These are phyloP conservation scores for Poeciliopsis turneri DNA, from an alignment of 2,797 vertebrate genomes.

Conservation along the genomic window DNA sequence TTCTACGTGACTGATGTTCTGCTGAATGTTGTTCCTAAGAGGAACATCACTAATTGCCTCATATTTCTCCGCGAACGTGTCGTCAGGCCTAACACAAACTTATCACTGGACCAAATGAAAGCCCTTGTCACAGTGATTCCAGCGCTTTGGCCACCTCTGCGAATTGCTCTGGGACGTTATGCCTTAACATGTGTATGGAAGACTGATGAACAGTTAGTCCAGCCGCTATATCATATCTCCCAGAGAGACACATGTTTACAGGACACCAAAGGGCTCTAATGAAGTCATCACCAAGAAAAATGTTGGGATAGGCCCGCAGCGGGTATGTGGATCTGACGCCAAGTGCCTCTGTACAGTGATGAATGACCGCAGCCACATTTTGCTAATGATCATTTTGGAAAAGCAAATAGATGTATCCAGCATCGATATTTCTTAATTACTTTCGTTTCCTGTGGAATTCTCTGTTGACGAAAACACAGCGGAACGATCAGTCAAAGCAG, in stretches of 20 bases:
- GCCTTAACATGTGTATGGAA: slow-evolving; percentile 51
- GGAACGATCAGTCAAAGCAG: slow-evolving; percentile 72
- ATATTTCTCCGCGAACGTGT: slow-evolving; percentile 36
- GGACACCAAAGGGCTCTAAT: slow-evolving; percentile 68
- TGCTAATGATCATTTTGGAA: slow-evolving; percentile 78
- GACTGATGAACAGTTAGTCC: slow-evolving; percentile 58
- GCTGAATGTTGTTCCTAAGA: slow-evolving; percentile 37
- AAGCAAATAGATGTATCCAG: slow-evolving; percentile 81
- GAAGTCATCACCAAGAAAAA: slow-evolving; percentile 72
- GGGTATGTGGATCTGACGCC: slow-evolving; percentile 63
- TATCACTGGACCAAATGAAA: slow-evolving; percentile 41
- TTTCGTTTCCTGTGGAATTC: slow-evolving; percentile 78
- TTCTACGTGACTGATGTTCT: slow-evolving; percentile 36
- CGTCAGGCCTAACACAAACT: slow-evolving; percentile 36
- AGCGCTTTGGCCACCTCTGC: slow-evolving; percentile 21
- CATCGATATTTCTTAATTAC: slow-evolving; percentile 81
- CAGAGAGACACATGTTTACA: slow-evolving; percentile 70
- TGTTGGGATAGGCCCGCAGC: slow-evolving; percentile 65
- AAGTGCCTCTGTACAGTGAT: slow-evolving; percentile 71
- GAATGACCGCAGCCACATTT: slow-evolving; percentile 65
- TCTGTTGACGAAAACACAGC: slow-evolving; percentile 72
- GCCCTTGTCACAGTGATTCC: slow-evolving; percentile 33
- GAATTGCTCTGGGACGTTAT: slow-evolving; percentile 46
- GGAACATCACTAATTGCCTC: slow-evolving; percentile 42
- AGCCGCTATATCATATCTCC: slow-evolving; percentile 69